phyloP scores from a whole-genome alignment of 1,140 invertebrate genomes.

The Phortica variegata region DNA sequence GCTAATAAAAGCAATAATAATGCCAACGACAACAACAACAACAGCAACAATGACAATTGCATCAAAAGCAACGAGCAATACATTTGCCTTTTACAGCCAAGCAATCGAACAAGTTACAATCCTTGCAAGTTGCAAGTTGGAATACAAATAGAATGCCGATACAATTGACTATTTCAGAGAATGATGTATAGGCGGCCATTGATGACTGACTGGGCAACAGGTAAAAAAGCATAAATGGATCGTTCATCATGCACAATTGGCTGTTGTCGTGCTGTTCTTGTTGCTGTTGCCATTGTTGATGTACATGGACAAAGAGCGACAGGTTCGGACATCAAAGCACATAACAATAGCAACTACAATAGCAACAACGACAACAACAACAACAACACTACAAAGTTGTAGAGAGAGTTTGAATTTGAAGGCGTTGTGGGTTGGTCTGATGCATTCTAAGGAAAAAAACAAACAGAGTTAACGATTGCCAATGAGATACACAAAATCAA shows the following conservation, averaged over 20 bases:
- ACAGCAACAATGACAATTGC: slow-evolving; percentile 14
- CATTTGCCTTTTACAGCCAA: slow-evolving; percentile 18
- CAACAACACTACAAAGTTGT: too few species aligned
- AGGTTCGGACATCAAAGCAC: too few species aligned
- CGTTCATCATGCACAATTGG: slow-evolving; percentile 51
- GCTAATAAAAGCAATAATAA: slow-evolving; percentile 36
- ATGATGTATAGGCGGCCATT: slow-evolving; percentile 30
- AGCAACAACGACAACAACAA: too few species aligned
- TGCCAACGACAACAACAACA: slow-evolving; percentile 37
- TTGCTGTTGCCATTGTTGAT: too few species aligned
- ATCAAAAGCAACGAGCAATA: slow-evolving; percentile 18
- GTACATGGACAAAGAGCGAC: too few species aligned
- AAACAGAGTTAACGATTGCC: too few species aligned
- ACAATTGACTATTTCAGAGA: slow-evolving; percentile 48
- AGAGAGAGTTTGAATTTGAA: too few species aligned
- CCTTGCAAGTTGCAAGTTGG: slow-evolving; percentile 17
- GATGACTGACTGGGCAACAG: slow-evolving; percentile 25
- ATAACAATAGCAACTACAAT: too few species aligned
- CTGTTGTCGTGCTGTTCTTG: too few species aligned
- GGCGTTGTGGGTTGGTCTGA: too few species aligned
- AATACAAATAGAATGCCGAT: slow-evolving; percentile 27
- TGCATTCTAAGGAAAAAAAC: too few species aligned
- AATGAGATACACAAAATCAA: slow-evolving; percentile 37
- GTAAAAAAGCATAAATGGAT: slow-evolving; percentile 50
- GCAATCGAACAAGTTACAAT: slow-evolving; percentile 19